Percentiles rank a stretch among this genome's conserved stretches.
These are phyloP conservation scores for Lasaia peninsularis DNA, from an alignment of 1,140 invertebrate species.

Conservation along the genomic window DNA sequence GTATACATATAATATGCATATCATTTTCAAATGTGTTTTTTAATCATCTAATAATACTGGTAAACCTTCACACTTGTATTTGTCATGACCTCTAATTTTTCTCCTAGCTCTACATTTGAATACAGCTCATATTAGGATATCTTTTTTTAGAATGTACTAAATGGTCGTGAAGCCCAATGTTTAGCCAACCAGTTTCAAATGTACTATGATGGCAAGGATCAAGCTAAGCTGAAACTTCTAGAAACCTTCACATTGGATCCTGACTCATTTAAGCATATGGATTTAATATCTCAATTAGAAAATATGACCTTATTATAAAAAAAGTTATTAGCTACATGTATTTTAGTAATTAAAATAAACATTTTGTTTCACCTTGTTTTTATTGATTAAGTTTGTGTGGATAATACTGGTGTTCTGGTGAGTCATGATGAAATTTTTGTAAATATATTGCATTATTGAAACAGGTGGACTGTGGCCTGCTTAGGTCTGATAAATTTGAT, in stretches of 20 bases:
- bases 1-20: no score
- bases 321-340: not conserved
- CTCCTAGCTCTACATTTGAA: no score
- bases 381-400: constrained; percentile 56
- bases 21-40: no score
- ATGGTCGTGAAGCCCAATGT: constrained; percentile 88
- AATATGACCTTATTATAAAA: constrained; percentile 75
- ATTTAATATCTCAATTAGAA: constrained; percentile 89
- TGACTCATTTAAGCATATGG: constrained; percentile 89
- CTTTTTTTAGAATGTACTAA: constrained; percentile 81
- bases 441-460: constrained; percentile 10
- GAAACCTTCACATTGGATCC: constrained; percentile 85
- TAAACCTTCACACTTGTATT: no score
- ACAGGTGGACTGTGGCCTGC: not conserved
- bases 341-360: constrained; percentile 20
- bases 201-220: constrained; percentile 86
- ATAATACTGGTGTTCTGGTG: constrained; percentile 55
- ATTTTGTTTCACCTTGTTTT: constrained; percentile 11
- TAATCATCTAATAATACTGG: no score
- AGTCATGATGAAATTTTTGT: constrained; percentile 30
- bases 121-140: no score
- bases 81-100: no score
- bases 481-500: constrained; percentile 17
- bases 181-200: constrained; percentile 91
- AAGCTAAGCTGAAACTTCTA: constrained; percentile 81